Base-by-base conservation (phyloP, 2,113 vertebrate genomes). In the Bagarius yarrelli region DNA sequence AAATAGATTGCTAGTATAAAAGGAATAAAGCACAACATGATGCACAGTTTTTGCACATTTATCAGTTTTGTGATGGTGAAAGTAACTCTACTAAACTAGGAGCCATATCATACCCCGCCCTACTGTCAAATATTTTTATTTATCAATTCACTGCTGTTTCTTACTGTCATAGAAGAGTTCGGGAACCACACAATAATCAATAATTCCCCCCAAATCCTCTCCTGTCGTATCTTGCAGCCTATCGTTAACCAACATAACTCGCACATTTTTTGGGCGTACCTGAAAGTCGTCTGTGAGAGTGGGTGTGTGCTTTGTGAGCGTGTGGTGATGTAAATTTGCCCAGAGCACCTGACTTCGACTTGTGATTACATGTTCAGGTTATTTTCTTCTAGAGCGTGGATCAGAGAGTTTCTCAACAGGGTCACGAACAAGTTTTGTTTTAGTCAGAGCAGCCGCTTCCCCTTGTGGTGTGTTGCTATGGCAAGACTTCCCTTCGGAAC, bases 391-490 rank as follows among this genome's bases (percentile, higher is more conserved):
- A 0, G 47, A 53, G 36, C 25, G 47, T 59, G 34, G 50, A 69
- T 85, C 74, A 84, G 85, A 77, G 9, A 82, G 85, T 80, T 81
- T 90, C 90, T 63, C 86, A 90, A 89, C 92, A 92, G 86, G 88
- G 18, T 52, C 80, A 76, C 79, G 63, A 88, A 69, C 86, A 73
- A 88, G 87, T 85, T 66, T 27, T 71, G 61, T 89, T 89, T 90
- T 85, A 89, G 72, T 90, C 88, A 88, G 84, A 86, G 87, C 93
- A 92, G 93, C 91, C 90, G 90, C 92, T 96, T 96, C 94, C 94
- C 93, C 93, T 95, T 96, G 95, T 91, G 96, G 95, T 93, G 87
- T 89, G 95, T 96, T 96, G 95, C 96, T 94, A 94, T 95, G 93
- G 95, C 88, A 93, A 95, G 94, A 94, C 95, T 96, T 97, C 96